Percentiles rank a stretch among this genome's conserved stretches.
These are phyloP conservation scores for Lepidurus couesii DNA, from an alignment of 1,140 invertebrate genomes.

Conservation along the genomic window DNA sequence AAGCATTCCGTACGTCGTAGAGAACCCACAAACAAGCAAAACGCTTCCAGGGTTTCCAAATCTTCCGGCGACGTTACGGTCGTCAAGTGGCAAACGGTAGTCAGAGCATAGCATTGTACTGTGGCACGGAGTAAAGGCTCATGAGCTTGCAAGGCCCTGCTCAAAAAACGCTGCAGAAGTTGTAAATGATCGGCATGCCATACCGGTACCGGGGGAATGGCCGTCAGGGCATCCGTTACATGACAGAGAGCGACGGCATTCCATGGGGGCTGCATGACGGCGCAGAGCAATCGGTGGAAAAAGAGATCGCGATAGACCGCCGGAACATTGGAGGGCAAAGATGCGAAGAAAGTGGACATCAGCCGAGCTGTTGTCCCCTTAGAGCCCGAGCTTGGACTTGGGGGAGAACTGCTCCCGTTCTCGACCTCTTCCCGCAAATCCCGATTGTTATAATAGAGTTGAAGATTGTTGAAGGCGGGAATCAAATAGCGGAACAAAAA, in stretches of 20 bases:
- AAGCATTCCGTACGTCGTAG: neutral
- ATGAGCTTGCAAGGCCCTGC: conserved; percentile 37
- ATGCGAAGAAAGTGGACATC: neutral
- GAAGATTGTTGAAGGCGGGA: conserved; percentile 20
- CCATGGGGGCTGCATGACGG: conserved; percentile 38
- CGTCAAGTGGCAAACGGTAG: conserved; percentile 35
- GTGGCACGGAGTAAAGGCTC: conserved; percentile 39
- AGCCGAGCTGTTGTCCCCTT: neutral
- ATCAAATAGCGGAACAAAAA: conserved; percentile 22
- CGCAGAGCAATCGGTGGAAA: conserved; percentile 13
- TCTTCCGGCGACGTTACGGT: neutral
- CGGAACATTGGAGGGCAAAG: conserved; percentile 4
- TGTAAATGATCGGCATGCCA: conserved; percentile 32
- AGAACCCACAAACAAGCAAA: neutral
- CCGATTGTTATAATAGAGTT: conserved; percentile 1
- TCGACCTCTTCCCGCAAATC: neutral
- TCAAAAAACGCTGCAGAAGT: conserved; percentile 37
- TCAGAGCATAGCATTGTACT: conserved; percentile 38
- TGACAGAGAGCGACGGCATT: conserved; percentile 45
- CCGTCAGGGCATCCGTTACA: conserved; percentile 39
- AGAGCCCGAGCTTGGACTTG: neutral
- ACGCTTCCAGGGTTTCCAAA: neutral
- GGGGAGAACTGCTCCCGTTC: neutral
- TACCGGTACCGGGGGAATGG: conserved; percentile 25
- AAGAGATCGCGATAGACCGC: conserved; percentile 6